Evolutionary conservation across 2,113 vertebrate species (phyloP).

Genomic region (Carassius carassius): DNA sequence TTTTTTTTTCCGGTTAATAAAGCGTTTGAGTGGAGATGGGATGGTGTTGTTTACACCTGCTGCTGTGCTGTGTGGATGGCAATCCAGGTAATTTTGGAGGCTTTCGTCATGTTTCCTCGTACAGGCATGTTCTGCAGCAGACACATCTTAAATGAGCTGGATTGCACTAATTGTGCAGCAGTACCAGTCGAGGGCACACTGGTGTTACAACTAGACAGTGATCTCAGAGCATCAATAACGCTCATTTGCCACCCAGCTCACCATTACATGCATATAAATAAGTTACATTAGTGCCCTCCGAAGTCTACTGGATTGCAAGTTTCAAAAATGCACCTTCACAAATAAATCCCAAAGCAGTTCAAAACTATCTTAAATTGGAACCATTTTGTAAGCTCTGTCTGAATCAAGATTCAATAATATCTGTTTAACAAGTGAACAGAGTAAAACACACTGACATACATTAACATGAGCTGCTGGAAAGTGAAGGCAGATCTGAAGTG

Average conservation of each 20-base stretch:
- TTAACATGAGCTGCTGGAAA: not conserved
- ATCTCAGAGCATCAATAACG: not conserved
- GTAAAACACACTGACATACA: not conserved
- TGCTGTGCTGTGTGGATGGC: not conserved
- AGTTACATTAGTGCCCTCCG: too few species aligned
- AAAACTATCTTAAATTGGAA: not conserved
- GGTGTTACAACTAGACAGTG: not conserved
- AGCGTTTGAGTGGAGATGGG: not conserved
- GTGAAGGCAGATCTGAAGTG: not conserved
- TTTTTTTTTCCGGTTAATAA: not conserved
- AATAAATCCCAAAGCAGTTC: not conserved
- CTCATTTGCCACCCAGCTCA: not conserved
- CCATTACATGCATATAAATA: not conserved
- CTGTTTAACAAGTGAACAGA: too few species aligned
- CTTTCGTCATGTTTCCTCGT: not conserved
- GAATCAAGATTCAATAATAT: not conserved
- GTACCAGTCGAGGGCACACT: not conserved
- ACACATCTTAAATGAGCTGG: not conserved
- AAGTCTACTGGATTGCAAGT: not conserved
- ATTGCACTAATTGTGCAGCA: not conserved
- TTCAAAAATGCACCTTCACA: not conserved
- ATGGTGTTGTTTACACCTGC: not conserved
- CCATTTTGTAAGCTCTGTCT: not conserved
- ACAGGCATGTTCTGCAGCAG: not conserved
- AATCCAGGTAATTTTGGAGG: not conserved